Evolutionary conservation across 2,113 vertebrate genomes (phyloP).

Genomic region (Pterophyllum scalare): DNA sequence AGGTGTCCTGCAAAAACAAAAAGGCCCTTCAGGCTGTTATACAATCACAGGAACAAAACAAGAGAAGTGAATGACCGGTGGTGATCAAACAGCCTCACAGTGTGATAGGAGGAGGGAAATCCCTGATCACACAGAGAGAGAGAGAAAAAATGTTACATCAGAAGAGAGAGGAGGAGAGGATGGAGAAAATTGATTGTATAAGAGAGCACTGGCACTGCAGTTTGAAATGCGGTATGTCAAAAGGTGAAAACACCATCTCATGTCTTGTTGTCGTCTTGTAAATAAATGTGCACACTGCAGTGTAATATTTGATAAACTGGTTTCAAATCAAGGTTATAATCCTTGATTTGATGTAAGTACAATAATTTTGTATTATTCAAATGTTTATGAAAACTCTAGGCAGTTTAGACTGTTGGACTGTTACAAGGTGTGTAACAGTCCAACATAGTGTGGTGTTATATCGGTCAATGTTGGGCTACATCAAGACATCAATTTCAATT

Average conservation of each 20-base stretch:
- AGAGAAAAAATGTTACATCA: slow-evolving; percentile 42
- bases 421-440: no score
- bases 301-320: background rate
- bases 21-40: slow-evolving; percentile 47
- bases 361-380: background rate
- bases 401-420: background rate
- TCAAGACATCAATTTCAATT: background rate
- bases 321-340: background rate
- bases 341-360: background rate
- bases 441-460: background rate
- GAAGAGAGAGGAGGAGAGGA: background rate
- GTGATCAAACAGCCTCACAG: slow-evolving; percentile 44
- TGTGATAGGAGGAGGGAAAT: background rate
- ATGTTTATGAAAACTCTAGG: background rate
- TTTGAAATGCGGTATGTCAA: background rate
- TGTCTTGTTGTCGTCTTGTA: background rate
- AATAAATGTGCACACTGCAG: background rate
- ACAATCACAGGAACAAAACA: slow-evolving; percentile 47
- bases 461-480: background rate
- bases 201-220: background rate
- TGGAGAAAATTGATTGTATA: background rate
- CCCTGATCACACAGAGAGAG: slow-evolving; percentile 33
- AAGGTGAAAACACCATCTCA: slow-evolving; percentile 1
- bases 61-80: slow-evolving; percentile 25
- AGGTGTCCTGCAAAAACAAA: slow-evolving; percentile 46